Base-by-base conservation (phyloP, 2,888 invertebrate genomes). In the Autographa gamma region DNA sequence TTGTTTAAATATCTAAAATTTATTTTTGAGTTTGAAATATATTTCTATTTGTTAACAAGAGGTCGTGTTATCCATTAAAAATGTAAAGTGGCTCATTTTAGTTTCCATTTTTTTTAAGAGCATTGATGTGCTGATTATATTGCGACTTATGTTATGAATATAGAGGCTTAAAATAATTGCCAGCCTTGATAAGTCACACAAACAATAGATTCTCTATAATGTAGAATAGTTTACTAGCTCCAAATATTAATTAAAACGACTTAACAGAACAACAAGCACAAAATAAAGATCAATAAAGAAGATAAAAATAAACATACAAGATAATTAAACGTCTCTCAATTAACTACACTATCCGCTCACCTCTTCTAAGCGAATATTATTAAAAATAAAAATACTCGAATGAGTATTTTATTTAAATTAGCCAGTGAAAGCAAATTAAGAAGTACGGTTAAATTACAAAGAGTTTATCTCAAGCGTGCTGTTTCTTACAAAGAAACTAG, bases 331-430 rank as follows among this genome's bases (percentile, higher is more conserved):
- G 62, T 70, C 60, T 65, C 38, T 18, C 58, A 62, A 74, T 71
- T 60, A 68, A 69, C 66, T 63, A 66, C 56, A 71, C 62, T 1
- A 61, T 18, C 54, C 54, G n/a, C n/a, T 2, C 34, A 34, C 56
- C 34, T 19, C 34, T 58, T 43, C 5, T 0, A 66, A 70, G 34
- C 63, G 18, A 38, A 63, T 60, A 64, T 62, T 18, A 38, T 8
- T 34, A 41, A 65, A 71, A 68, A 60, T 67, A 77, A 83, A 83
- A 74, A 82, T 76, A 73, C 66, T 61, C 68, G 70, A 84, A 82
- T 77, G 80, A 77, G 71, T 63, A 78, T 85, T 86, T 85, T 82
- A 87, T 88, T 87, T 80, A 89, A 89, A 89, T 89, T 86, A 85
- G 73, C 77, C 73, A 74, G 74, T 77, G 73, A 84, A 86, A 84